Percentiles rank a stretch among this genome's conserved stretches.
phyloP scores from a whole-genome alignment of 2,113 vertebrate species.

The Ibidorhyncha struthersii region DNA sequence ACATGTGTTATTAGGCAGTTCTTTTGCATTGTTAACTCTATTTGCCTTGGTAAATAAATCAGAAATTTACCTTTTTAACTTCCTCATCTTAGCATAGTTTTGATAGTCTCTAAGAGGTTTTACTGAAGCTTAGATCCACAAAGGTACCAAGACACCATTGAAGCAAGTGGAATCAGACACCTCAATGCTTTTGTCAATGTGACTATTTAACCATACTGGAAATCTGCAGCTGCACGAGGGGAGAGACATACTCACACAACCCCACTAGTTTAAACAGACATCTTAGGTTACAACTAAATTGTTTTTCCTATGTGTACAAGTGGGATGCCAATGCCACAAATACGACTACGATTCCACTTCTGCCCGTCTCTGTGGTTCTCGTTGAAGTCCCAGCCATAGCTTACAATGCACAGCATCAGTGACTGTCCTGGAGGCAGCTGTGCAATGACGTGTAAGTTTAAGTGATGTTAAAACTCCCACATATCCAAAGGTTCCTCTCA shows the following conservation, averaged over 20 bases:
- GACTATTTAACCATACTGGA: background rate
- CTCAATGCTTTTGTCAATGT: background rate
- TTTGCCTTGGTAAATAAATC: background rate
- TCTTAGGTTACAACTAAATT: background rate
- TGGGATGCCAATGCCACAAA: background rate
- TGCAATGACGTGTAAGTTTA: background rate
- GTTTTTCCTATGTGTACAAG: background rate
- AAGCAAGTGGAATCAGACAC: constrained; percentile 8
- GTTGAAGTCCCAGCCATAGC: background rate
- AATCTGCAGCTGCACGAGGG: background rate
- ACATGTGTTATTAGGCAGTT: background rate
- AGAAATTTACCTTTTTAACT: background rate
- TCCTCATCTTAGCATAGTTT: background rate
- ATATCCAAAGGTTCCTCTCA: background rate
- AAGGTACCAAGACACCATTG: background rate
- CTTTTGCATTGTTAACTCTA: background rate
- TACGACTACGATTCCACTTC: background rate
- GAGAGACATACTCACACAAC: background rate
- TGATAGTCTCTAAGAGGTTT: background rate
- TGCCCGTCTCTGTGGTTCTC: background rate
- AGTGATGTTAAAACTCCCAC: background rate
- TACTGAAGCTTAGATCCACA: background rate
- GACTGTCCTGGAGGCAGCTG: background rate
- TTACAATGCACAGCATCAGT: background rate
- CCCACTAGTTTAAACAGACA: background rate